Base-by-base conservation (phyloP, 2,888 invertebrate species). In the Zygaena filipendulae region DNA sequence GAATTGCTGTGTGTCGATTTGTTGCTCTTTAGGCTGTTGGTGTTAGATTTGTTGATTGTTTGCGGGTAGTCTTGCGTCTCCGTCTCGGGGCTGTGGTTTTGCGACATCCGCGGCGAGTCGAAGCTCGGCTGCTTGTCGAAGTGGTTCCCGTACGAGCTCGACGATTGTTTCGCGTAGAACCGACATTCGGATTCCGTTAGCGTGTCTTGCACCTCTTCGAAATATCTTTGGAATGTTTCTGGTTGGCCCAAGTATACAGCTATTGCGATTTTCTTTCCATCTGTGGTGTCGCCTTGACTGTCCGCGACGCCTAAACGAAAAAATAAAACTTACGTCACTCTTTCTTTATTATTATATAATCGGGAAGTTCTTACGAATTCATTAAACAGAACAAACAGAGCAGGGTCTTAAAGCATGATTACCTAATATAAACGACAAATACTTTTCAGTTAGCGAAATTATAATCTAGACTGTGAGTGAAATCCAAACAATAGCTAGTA, bases 211-310 rank as follows among this genome's bases (percentile, higher is more conserved):
- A 85, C 80, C 52, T 86, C 85, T 56, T 86, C 86, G 42, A 84
- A 82, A 57, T 87, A 87, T 68, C 86, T 84, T 50, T 74, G 74
- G 71, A 89, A 90, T 49, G 87, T 87, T 49, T 91, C 90, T 10
- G 90, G 89, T 49, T 90, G 89, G 8, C 95, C 95, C 35, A 95
- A 79, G 53, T 92, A 92, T 23, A 95, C 93, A 3, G 92, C 90
- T 36, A 96, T 91, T 21, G 91, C 88, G 40, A 95, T 91, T 52
- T 91, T 84, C 69, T 94, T 94, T 28, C 95, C 92, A 45, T 93
- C 92, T 1, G 87, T 87, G 29, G 88, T 86, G 47, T 87, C 85
- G 11, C 84, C 82, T 48, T 84, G 72, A 43, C 84, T 85, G 43
- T 85, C 85, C 0, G 80, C 82, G 13, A 82, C 77, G 39, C 79